phyloP scores from a whole-genome alignment of 2,797 vertebrate species.

The Galaxias olidus region DNA sequence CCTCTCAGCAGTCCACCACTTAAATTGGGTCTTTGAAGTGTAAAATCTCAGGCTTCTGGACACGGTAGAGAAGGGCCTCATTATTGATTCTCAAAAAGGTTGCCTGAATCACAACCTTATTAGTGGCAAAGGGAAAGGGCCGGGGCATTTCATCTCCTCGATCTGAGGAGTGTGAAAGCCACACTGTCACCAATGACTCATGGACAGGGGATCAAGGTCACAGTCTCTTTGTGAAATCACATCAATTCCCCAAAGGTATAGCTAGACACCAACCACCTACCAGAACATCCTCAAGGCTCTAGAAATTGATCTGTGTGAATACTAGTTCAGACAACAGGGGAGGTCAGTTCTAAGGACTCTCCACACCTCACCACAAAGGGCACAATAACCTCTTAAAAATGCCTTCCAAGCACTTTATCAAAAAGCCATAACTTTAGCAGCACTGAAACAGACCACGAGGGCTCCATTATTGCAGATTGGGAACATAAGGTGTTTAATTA shows the following conservation, averaged over 20 bases:
- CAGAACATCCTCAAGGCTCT: conserved; percentile 16
- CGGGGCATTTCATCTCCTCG: conserved; percentile 23
- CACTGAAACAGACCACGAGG: no score
- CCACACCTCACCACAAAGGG: neutral
- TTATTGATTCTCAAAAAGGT: conserved; percentile 36
- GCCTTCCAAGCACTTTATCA: no score
- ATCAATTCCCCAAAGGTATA: neutral
- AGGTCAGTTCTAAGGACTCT: neutral
- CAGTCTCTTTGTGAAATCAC: neutral
- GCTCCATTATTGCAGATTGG: no score
- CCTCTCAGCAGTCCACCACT: conserved; percentile 29
- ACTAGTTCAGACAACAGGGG: conserved; percentile 9
- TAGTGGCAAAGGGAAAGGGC: conserved; percentile 14
- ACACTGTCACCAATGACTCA: conserved; percentile 19
- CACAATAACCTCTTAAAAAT: no score
- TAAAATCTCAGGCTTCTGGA: conserved; percentile 27
- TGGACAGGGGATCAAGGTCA: neutral
- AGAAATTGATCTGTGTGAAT: conserved; percentile 4
- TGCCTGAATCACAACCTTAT: conserved; percentile 28
- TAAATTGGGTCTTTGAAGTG: conserved; percentile 44
- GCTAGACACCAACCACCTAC: conserved; percentile 27
- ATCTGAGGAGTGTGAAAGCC: conserved; percentile 18
- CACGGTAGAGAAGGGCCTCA: conserved; percentile 19
- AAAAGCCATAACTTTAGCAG: no score
- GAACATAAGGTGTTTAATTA: no score